These are phyloP conservation scores for Allygus modestus DNA, from an alignment of 2,888 invertebrate species.

Conservation along the genomic window DNA sequence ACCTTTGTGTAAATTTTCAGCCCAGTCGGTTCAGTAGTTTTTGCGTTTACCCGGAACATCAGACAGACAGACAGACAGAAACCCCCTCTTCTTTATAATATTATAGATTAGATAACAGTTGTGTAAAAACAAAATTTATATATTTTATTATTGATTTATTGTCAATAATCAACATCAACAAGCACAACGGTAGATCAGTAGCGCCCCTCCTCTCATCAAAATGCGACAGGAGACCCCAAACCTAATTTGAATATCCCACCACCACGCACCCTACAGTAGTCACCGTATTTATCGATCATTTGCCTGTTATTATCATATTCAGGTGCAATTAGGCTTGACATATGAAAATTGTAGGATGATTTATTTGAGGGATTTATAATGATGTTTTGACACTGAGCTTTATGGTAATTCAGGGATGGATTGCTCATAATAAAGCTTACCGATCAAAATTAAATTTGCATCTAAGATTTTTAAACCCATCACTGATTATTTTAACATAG, in stretches of 20 bases:
- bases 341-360: slow-evolving; percentile 1
- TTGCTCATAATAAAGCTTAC: neutral
- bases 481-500: too few relatives aligned
- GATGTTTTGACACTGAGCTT: slow-evolving; percentile 11
- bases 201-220: neutral
- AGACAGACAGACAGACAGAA: too few relatives aligned
- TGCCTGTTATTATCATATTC: slow-evolving; percentile 10
- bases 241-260: neutral
- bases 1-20: too few relatives aligned
- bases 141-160: too few relatives aligned
- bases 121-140: too few relatives aligned
- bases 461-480: neutral
- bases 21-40: too few relatives aligned
- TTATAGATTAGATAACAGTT: too few relatives aligned
- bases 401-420: slow-evolving; percentile 27
- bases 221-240: slow-evolving; percentile 16
- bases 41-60: too few relatives aligned
- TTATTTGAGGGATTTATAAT: slow-evolving; percentile 8
- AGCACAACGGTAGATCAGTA: neutral
- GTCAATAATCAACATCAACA: neutral
- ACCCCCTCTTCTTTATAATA: too few relatives aligned
- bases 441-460: neutral
- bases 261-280: slow-evolving; percentile 1
- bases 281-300: slow-evolving; percentile 1
- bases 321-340: slow-evolving; percentile 12